These are phyloP conservation scores for Hyperoplus immaculatus DNA, from an alignment of 2,797 vertebrate species.

Conservation along the genomic window DNA sequence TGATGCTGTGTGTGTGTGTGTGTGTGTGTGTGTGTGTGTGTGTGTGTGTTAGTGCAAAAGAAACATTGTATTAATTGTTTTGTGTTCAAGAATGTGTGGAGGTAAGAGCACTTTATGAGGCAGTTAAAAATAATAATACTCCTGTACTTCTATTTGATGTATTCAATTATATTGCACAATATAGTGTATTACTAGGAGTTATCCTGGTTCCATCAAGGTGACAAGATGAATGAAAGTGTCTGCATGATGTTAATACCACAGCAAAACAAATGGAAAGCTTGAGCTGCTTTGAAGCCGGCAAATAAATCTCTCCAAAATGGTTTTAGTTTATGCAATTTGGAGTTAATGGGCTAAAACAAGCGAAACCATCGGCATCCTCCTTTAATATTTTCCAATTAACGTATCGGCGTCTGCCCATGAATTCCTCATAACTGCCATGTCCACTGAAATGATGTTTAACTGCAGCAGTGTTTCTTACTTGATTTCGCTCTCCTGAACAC, in stretches of 20 bases:
- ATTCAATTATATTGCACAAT: conserved; percentile 2
- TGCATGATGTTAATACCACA: conserved; percentile 31
- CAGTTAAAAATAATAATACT: background rate
- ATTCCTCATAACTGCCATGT: conserved; percentile 43
- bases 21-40: background rate
- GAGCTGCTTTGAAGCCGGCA: conserved; percentile 26
- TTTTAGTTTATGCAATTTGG: conserved; percentile 58
- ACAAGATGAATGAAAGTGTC: conserved; percentile 37
- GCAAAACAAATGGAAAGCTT: conserved; percentile 36
- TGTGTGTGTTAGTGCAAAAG: background rate
- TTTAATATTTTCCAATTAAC: conserved; percentile 63
- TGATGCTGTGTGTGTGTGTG: too few relatives aligned
- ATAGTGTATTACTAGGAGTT: background rate
- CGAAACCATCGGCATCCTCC: conserved; percentile 39
- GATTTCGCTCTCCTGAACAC: conserved; percentile 96
- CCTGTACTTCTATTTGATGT: background rate
- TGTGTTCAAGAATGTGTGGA: background rate
- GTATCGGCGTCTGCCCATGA: conserved; percentile 44
- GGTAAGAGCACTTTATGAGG: background rate
- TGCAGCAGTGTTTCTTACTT: conserved; percentile 87
- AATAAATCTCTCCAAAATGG: conserved; percentile 60
- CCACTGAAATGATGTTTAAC: conserved; percentile 17
- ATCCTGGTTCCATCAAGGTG: conserved; percentile 19
- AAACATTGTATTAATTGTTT: background rate
- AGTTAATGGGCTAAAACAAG: conserved; percentile 74